Base-by-base conservation (phyloP, 2,797 vertebrate species). In the Acanthurus tractus region DNA sequence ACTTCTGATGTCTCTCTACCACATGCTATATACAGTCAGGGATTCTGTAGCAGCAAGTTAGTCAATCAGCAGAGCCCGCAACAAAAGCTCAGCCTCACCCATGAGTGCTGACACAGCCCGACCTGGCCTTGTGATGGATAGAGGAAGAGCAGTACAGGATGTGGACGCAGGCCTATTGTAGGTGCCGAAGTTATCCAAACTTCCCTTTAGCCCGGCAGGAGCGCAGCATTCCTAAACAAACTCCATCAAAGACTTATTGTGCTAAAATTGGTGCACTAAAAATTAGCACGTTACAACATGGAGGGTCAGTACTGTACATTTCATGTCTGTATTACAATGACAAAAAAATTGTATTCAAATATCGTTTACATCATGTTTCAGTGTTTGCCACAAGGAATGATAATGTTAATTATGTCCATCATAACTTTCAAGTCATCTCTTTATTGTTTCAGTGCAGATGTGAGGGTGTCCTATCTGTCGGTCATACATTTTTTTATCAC, bases 91-190 rank as follows among this genome's bases (percentile, higher is more conserved):
- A 77, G 63, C 81, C 82, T 76, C 63, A 29, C 70, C 66, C 80
- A 48, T 36, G 63, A 62, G 52, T 91, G 92, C 89, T 93, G 91
- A 92, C 89, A 58, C 87, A 89, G 85, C 82, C 79, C 62, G 78
- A 72, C 70, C 74, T 63, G 79, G 79, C 72, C 76, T 52, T 75
- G 63, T 79, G 70, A 62, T 56, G 36, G 54, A 79, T 17, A 80
- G 64, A 72, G 84, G 67, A 87, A 81, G 57, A 79, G 66, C 63
- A 48, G 54, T 14, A 53, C 74, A 87, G 92, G 89, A 91, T 82
- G 79, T 81, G 80, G 67, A 82, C 0, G 67, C 78, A 57, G 75
- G 34, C 63, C 78, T 74, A 82, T 79, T 86, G 86, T 86, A 79
- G 74, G 63, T 36, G 65, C 49, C 78, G 25, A 81, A 76, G 61